phyloP scores from a whole-genome alignment of 1,140 invertebrate genomes.

The Magallana gigas region DNA sequence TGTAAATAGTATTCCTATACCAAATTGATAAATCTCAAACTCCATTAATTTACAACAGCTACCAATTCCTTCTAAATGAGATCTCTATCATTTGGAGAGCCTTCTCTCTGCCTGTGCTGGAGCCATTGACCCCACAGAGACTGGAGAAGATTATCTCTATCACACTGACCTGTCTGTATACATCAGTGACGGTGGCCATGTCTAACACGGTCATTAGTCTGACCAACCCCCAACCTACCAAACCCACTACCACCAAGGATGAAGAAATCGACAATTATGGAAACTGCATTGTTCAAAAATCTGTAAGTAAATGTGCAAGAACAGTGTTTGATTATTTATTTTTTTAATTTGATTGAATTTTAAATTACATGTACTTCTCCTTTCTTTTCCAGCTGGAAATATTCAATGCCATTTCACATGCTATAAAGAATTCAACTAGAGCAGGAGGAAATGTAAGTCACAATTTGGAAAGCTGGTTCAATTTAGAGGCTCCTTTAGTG shows the following conservation, averaged over 20 bases:
- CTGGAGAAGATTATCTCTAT: constrained; percentile 88
- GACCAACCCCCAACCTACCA: constrained; percentile 79
- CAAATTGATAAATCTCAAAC: too few relatives aligned
- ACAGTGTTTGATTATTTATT: too few relatives aligned
- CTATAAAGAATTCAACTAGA: constrained; percentile 90
- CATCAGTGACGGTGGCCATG: constrained; percentile 86
- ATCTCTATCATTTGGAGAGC: constrained; percentile 90
- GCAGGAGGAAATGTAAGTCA: constrained; percentile 90
- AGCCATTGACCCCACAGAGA: constrained; percentile 90
- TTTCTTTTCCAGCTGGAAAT: constrained; percentile 84
- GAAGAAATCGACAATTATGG: constrained; percentile 79
- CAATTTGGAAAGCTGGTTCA: too few relatives aligned
- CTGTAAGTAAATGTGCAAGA: constrained; percentile 69
- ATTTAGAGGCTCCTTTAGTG: too few relatives aligned
- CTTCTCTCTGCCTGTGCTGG: constrained; percentile 90
- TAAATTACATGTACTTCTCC: background rate
- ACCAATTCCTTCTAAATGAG: constrained; percentile 89
- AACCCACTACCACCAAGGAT: constrained; percentile 80
- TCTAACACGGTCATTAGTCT: constrained; percentile 85
- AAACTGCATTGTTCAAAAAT: constrained; percentile 78
- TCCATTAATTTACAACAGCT: constrained; percentile 79
- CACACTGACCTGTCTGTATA: constrained; percentile 89
- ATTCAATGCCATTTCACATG: constrained; percentile 88
- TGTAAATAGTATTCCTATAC: too few relatives aligned
- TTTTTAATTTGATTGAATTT: background rate